Percentiles rank a stretch among this genome's conserved stretches.
Conservation (phyloP, 2,797 vertebrate genomes). For the Artibeus jamaicensis region DNA sequence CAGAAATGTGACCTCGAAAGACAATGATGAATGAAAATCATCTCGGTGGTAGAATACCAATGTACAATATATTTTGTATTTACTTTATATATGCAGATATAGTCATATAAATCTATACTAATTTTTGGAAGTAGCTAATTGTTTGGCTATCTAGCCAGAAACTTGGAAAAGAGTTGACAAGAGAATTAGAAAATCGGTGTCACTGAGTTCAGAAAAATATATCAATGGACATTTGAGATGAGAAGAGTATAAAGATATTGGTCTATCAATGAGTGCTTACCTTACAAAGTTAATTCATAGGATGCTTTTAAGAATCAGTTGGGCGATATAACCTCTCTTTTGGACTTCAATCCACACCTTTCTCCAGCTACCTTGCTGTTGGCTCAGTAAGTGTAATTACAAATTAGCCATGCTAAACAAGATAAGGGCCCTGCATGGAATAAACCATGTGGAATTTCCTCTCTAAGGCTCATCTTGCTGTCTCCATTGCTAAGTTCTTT, state of each 20-base stretch:
- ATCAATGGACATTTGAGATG: background rate
- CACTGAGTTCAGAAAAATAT: background rate
- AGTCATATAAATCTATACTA: background rate
- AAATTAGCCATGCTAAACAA: background rate
- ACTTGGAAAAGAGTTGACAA: background rate
- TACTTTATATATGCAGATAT: background rate
- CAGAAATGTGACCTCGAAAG: background rate
- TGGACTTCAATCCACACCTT: background rate
- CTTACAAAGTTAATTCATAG: background rate
- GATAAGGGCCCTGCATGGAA: no score
- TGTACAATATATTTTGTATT: background rate
- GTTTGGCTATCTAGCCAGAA: background rate
- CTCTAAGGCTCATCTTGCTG: background rate
- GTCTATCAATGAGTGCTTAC: background rate
- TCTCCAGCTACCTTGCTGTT: background rate
- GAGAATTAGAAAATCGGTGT: background rate
- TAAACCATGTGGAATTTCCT: background rate
- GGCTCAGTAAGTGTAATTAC: background rate
- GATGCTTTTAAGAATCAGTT: background rate
- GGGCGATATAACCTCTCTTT: background rate
- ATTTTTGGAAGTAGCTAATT: background rate
- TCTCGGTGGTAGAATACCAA: background rate
- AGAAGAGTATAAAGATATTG: background rate
- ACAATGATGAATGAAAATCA: background rate
- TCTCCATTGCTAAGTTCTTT: background rate